Evolutionary conservation across 2,797 vertebrate genomes (phyloP).

Genomic region (Gouania willdenowi): DNA sequence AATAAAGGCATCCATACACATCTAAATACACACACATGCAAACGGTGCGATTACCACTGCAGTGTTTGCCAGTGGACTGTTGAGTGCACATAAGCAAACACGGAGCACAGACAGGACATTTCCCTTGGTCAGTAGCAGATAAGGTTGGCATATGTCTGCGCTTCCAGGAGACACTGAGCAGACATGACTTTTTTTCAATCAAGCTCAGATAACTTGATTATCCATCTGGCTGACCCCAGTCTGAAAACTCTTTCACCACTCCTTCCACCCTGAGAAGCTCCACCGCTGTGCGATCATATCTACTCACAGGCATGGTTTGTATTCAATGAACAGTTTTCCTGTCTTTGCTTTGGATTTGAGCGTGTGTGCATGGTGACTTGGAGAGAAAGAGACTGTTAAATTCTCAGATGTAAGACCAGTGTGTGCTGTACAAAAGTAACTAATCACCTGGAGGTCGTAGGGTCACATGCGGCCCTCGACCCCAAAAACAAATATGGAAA

Average conservation of each 20-base stretch:
- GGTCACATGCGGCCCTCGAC: no score
- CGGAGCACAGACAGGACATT: not conserved
- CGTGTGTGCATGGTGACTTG: constrained; percentile 11
- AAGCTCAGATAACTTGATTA: constrained; percentile 45
- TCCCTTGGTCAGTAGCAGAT: constrained; percentile 21
- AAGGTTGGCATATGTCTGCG: constrained; percentile 33
- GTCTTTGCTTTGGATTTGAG: not conserved
- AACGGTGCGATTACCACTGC: constrained; percentile 3
- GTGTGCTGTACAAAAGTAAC: no score
- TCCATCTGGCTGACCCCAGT: constrained; percentile 31
- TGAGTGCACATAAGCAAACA: constrained; percentile 18
- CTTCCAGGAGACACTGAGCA: constrained; percentile 43
- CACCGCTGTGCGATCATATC: not conserved
- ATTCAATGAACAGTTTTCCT: not conserved
- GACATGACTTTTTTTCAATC: constrained; percentile 45
- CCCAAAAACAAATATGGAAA: no score
- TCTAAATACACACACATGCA: constrained; percentile 2
- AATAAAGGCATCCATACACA: not conserved
- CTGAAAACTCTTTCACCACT: constrained; percentile 34
- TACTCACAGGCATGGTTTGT: constrained; percentile 1
- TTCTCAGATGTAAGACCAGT: no score
- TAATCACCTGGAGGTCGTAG: no score
- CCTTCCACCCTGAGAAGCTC: constrained; percentile 6
- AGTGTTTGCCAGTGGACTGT: not conserved
- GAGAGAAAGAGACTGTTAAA: constrained; percentile 11